Conservation (phyloP, 2,797 vertebrate genomes). For the Aplochiton taeniatus region DNA sequence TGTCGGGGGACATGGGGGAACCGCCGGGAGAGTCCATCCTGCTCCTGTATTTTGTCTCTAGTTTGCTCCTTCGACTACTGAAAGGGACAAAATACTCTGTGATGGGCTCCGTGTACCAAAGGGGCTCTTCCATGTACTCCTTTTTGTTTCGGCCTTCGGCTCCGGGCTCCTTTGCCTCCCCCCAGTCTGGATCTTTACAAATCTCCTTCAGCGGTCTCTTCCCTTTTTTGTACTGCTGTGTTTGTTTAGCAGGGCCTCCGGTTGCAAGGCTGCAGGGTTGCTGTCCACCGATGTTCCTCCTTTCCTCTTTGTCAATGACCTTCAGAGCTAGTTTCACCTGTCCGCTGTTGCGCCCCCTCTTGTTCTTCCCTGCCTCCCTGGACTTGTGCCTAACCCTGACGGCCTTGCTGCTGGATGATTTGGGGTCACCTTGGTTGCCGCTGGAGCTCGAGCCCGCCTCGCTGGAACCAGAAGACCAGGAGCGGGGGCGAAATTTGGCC, state of each 20-base stretch:
- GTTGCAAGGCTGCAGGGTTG: conserved; percentile 71
- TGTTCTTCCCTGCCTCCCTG: conserved; percentile 83
- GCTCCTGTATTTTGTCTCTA: conserved; percentile 95
- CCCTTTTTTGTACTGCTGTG: conserved; percentile 89
- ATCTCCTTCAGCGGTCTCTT: conserved; percentile 87
- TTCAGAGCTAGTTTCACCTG: conserved; percentile 84
- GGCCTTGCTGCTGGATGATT: conserved; percentile 79
- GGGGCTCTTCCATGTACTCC: conserved; percentile 96
- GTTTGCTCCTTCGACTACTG: conserved; percentile 92
- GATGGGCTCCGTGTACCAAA: conserved; percentile 99
- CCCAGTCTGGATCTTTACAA: conserved; percentile 81
- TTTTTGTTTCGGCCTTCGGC: conserved; percentile 82
- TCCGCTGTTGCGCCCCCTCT: conserved; percentile 82
- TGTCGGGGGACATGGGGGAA: conserved; percentile 70
- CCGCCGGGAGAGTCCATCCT: conserved; percentile 77
- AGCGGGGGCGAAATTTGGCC: conserved; percentile 89
- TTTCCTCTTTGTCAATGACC: conserved; percentile 81
- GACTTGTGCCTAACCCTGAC: conserved; percentile 89
- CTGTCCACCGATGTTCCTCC: conserved; percentile 70
- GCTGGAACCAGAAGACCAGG: conserved; percentile 97
- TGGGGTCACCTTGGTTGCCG: conserved; percentile 86
- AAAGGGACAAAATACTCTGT: conserved; percentile 94
- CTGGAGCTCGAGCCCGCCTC: conserved; percentile 97
- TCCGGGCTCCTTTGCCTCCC: conserved; percentile 79
- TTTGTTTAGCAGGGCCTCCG: conserved; percentile 75